phyloP scores from a whole-genome alignment of 2,797 vertebrate genomes.

The Mormyrops boulengeri region DNA sequence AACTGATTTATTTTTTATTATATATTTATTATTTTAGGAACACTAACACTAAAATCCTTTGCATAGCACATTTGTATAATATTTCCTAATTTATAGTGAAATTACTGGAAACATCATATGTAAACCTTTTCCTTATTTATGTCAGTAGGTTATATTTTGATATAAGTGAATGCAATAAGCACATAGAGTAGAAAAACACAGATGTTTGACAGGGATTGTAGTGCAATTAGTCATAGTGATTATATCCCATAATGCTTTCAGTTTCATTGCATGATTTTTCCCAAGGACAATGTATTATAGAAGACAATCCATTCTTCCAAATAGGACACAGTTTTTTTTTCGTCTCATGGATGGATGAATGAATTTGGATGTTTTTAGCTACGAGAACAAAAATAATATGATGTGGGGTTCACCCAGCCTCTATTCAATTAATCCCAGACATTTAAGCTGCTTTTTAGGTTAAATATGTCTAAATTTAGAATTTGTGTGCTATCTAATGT shows the following conservation, averaged over 20 bases:
- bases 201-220: background rate
- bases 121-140: background rate
- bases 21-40: background rate
- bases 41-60: background rate
- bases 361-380: background rate
- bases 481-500: background rate
- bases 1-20: background rate
- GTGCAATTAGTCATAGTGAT: background rate
- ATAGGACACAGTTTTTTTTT: background rate
- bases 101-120: background rate
- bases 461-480: constrained; percentile 16
- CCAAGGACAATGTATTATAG: background rate
- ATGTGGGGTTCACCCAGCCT: background rate
- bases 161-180: background rate
- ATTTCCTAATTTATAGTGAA: background rate
- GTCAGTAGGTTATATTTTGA: background rate
- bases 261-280: background rate
- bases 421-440: constrained; percentile 9
- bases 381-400: background rate
- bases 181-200: background rate
- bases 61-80: background rate
- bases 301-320: background rate
- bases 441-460: constrained; percentile 24
- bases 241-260: background rate
- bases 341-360: background rate